Evolutionary conservation across 2,113 vertebrate genomes (phyloP).

Genomic region (Tupaia tana): DNA sequence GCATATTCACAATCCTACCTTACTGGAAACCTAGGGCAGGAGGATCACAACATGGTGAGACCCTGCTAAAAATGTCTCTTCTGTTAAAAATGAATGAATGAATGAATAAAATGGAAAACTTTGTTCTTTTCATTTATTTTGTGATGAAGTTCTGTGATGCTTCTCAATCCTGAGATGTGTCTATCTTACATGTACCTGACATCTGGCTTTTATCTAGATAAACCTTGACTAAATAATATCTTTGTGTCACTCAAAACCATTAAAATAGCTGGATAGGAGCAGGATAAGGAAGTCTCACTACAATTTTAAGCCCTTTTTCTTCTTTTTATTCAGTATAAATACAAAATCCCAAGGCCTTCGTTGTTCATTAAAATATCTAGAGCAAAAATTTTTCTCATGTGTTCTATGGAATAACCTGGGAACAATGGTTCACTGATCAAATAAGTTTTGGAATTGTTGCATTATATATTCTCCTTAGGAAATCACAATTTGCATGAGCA

Average conservation of each 20-base stretch:
- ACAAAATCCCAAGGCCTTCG: background rate
- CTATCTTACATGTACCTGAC: background rate
- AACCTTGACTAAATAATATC: background rate
- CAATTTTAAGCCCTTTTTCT: background rate
- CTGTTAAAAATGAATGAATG: too few relatives aligned
- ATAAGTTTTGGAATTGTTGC: background rate
- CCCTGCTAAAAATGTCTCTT: too few relatives aligned
- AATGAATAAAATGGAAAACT: background rate
- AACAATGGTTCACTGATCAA: background rate
- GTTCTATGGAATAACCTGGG: background rate
- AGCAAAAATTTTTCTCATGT: background rate
- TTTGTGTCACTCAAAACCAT: background rate
- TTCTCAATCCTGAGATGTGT: background rate
- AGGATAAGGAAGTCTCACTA: background rate
- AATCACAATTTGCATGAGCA: background rate
- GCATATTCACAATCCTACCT: too few relatives aligned
- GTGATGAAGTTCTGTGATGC: background rate
- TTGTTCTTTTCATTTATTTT: background rate
- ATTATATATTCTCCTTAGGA: background rate
- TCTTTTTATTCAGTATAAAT: background rate
- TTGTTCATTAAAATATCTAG: conserved; percentile 12
- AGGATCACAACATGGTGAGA: too few relatives aligned
- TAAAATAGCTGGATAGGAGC: background rate
- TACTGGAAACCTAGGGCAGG: too few relatives aligned
- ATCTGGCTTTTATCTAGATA: background rate